These are phyloP conservation scores for Pelecanus crispus DNA, from an alignment of 2,113 vertebrate genomes.

Conservation along the genomic window DNA sequence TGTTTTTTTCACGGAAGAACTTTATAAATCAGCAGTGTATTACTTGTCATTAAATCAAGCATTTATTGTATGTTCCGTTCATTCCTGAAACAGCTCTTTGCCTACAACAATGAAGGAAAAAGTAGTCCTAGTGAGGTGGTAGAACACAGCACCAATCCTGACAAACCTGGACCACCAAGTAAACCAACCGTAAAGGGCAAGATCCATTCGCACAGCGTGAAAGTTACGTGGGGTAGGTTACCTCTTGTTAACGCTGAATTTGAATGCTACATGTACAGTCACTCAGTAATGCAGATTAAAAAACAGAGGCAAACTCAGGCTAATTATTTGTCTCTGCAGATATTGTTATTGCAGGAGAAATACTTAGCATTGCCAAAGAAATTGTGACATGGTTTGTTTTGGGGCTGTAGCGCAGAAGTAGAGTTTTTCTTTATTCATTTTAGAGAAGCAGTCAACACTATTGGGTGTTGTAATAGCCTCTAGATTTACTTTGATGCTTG, in stretches of 20 bases:
- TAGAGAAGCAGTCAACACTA: not conserved
- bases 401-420: too few relatives aligned
- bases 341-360: not conserved
- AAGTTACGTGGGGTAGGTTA: slow-evolving; percentile 74
- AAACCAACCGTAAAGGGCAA: slow-evolving; percentile 70
- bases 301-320: not conserved
- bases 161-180: slow-evolving; percentile 73
- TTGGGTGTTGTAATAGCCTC: too few relatives aligned
- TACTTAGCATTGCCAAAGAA: too few relatives aligned
- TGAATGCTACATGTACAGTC: not conserved
- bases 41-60: not conserved
- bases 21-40: not conserved
- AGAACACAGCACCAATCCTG: slow-evolving; percentile 74
- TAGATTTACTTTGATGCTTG: not conserved
- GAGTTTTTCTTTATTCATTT: not conserved
- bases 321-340: not conserved
- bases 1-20: not conserved
- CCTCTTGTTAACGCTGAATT: rapidly evolving
- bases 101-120: slow-evolving; percentile 75
- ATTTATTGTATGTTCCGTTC: not conserved
- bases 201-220: slow-evolving; percentile 70
- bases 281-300: not conserved
- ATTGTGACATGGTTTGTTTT: not conserved
- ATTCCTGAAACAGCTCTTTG: slow-evolving; percentile 68
- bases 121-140: slow-evolving; percentile 74